A percentile compares a stretch with the other conserved stretches of the same genome.
These are phyloP conservation scores for Propithecus coquereli DNA, from an alignment of 2,113 vertebrate genomes.

Conservation along the genomic window DNA sequence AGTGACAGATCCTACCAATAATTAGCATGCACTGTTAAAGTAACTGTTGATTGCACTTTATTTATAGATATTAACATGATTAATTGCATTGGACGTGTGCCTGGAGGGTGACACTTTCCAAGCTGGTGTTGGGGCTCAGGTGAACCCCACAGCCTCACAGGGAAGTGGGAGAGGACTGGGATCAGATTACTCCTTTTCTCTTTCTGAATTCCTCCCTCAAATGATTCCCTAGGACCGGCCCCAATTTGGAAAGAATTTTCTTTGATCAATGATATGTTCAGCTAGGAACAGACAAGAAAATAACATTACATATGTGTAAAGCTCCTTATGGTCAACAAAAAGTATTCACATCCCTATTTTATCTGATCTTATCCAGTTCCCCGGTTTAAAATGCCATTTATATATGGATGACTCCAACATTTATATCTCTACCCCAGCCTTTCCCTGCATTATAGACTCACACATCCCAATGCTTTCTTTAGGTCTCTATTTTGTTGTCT, in stretches of 20 bases:
- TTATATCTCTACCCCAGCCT: background rate
- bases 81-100: slow-evolving; percentile 56
- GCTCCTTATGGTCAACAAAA: background rate
- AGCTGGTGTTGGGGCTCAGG: background rate
- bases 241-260: background rate
- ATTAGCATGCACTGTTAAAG: slow-evolving; percentile 58
- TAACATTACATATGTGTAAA: background rate
- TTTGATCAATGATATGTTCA: background rate
- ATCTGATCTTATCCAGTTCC: background rate
- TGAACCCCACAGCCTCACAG: slow-evolving; percentile 26
- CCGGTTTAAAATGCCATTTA: background rate
- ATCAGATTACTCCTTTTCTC: background rate
- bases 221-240: background rate
- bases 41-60: slow-evolving; percentile 61
- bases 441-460: background rate
- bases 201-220: background rate
- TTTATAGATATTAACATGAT: slow-evolving; percentile 72
- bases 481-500: background rate
- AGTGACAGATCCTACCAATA: slow-evolving; percentile 38
- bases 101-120: slow-evolving; percentile 57
- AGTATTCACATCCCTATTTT: background rate
- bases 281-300: background rate
- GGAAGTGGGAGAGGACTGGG: background rate
- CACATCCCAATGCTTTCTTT: background rate
- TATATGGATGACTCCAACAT: background rate